Conservation (phyloP, 2,888 invertebrate genomes). For the Chesias legatella region DNA sequence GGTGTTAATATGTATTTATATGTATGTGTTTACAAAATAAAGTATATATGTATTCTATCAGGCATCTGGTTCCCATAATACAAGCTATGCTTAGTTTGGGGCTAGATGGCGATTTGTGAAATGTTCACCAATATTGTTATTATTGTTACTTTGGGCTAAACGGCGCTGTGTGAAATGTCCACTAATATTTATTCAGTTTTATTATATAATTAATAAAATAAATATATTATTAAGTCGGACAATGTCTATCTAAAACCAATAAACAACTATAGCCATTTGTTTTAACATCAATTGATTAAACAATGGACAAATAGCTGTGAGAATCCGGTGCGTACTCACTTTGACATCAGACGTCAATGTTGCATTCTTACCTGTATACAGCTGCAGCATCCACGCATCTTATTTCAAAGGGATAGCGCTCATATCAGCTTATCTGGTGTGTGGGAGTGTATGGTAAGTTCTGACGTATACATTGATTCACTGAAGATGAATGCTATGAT, state of each 20-base stretch:
- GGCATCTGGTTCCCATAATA: no score
- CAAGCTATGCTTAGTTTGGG: no score
- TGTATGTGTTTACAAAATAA: no score
- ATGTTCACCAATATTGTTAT: no score
- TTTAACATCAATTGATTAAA: conserved; percentile 32
- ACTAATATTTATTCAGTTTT: no score
- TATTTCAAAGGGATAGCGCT: not conserved
- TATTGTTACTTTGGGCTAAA: no score
- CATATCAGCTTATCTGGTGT: conserved; percentile 3
- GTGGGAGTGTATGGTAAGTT: conserved; percentile 11
- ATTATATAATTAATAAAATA: no score
- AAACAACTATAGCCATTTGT: conserved; percentile 17
- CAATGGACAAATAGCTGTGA: conserved; percentile 36
- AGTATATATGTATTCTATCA: no score
- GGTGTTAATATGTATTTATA: no score
- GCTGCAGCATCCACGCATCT: conserved; percentile 11
- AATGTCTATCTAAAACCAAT: conserved; percentile 2
- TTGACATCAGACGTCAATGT: conserved; percentile 47
- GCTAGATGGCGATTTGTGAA: no score
- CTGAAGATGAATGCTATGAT: conserved; percentile 38
- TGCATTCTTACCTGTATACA: conserved; percentile 33
- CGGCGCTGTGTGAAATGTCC: no score
- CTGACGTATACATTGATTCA: conserved; percentile 45
- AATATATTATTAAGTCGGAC: no score
- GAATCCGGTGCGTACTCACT: conserved; percentile 37